Conservation (phyloP, 2,888 invertebrate genomes). For the Microdon myrmicae region DNA sequence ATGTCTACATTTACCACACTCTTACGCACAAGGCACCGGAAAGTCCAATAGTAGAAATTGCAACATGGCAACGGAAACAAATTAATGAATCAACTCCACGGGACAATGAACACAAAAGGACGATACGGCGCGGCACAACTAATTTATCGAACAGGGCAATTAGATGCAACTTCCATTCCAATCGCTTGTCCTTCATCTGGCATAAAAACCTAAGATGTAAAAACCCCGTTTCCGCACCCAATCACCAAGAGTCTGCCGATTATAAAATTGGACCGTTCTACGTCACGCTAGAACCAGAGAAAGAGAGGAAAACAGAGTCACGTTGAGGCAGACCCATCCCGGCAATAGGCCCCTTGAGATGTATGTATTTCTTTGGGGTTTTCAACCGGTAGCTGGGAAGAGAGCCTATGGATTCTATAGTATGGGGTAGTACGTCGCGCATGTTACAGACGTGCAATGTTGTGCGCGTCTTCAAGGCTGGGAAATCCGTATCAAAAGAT, state of each 20-base stretch:
- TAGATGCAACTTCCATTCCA: constrained; percentile 51
- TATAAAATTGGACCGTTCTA: constrained; percentile 25
- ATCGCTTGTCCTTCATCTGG: constrained; percentile 19
- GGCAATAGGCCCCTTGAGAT: constrained; percentile 19
- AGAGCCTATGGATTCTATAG: too few relatives aligned
- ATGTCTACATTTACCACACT: constrained; percentile 52
- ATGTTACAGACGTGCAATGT: constrained; percentile 9
- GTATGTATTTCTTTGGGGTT: too few relatives aligned
- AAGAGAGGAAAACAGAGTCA: constrained; percentile 1
- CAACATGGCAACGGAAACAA: constrained; percentile 16
- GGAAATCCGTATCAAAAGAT: constrained; percentile 54
- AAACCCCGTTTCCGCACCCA: constrained; percentile 29
- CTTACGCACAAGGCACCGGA: constrained; percentile 29
- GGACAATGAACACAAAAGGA: constrained; percentile 36
- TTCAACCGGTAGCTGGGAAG: too few relatives aligned
- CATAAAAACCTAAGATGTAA: neutral
- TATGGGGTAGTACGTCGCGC: constrained; percentile 43
- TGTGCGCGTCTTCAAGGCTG: constrained; percentile 25
- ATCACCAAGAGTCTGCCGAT: constrained; percentile 14
- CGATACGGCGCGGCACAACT: constrained; percentile 39
- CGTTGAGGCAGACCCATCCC: constrained; percentile 6
- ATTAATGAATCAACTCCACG: constrained; percentile 50
- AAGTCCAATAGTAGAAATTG: constrained; percentile 31
- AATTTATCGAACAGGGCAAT: constrained; percentile 49
- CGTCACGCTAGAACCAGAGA: constrained; percentile 1